phyloP scores from a whole-genome alignment of 2,113 vertebrate species.

The Oryzias celebensis region DNA sequence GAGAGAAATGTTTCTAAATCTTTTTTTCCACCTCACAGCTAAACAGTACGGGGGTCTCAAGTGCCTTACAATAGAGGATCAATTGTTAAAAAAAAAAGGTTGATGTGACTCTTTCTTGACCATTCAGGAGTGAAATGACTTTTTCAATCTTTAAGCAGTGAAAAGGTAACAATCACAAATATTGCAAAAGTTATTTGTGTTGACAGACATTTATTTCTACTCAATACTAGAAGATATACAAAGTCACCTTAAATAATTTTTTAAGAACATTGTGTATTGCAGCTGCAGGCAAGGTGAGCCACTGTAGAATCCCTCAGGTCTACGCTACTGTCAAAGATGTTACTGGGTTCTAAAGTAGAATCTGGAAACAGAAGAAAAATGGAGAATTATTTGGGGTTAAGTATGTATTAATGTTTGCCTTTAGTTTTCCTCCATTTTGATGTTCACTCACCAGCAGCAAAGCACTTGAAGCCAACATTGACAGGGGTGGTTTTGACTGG shows the following conservation, averaged over 20 bases:
- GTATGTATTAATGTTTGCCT: not conserved
- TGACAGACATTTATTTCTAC: constrained; percentile 43
- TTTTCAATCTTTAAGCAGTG: too few species aligned
- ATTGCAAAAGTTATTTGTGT: too few species aligned
- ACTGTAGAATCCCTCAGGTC: constrained; percentile 62
- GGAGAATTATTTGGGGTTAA: not conserved
- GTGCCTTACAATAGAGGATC: too few species aligned
- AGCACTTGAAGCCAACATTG: constrained; percentile 76
- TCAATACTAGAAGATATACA: constrained; percentile 11
- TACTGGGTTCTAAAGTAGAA: constrained; percentile 15
- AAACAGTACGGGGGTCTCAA: too few species aligned
- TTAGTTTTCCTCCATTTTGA: not conserved
- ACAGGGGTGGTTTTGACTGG: constrained; percentile 49
- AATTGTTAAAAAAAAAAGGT: too few species aligned
- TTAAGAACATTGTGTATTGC: constrained; percentile 65
- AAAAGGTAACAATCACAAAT: too few species aligned
- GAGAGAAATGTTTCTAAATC: too few species aligned
- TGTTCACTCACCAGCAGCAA: constrained; percentile 66
- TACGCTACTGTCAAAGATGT: constrained; percentile 53
- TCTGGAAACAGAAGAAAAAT: constrained; percentile 45
- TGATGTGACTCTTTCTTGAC: too few species aligned
- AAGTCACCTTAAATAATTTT: not conserved
- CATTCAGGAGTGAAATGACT: too few species aligned
- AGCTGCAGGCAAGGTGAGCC: constrained; percentile 72
- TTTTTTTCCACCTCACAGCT: too few species aligned